Evolutionary conservation across 1,140 invertebrate genomes (phyloP), one percentile per base, ranked within the genome.

Genomic region (Orchestia grillus): DNA sequence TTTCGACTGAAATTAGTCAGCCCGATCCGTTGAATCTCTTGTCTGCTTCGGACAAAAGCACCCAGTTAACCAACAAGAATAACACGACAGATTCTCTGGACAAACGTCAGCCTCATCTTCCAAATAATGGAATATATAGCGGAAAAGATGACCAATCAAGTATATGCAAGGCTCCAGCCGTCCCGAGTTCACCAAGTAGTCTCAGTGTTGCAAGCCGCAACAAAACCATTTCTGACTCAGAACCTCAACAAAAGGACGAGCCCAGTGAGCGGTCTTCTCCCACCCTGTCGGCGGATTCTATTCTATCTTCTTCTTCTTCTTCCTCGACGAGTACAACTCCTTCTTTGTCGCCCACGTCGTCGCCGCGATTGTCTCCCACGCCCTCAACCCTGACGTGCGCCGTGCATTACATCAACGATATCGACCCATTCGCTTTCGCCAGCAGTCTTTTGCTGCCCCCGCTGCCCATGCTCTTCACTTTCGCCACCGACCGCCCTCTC

Each of bases 381-480:
- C 92, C 92, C 44, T 45, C 8, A 6, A 94, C 92, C 44, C 44
- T 94, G 41, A 94, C 92, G 92, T 94, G 92, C 44, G 92, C 41
- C 44, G 92, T 94, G 44, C 92, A 94, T 44, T 94, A 94, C 44
- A 94, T 94, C 92, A 94, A 94, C 92, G 92, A 94, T 47, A 94
- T 94, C 92, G 92, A 94, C 92, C 92, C 92, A 42, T 94, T 94
- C 92, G 92, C 92, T 94, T 94, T 94, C 92, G 92, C 92, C 40
- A 94, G 92, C 92, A 94, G 44, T 47, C 44, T 94, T 8, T 40
- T 94, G 43, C 92, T 94, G 44, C 92, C 92, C 44, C 92, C 92
- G 15, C 44, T 45, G 92, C 92, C 92, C 44, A 44, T 44, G 44
- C 92, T 94, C 44, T 94, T 94, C 40, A 94, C 92, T 94, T 94